phyloP scores from a whole-genome alignment of 2,797 vertebrate genomes.

The Mormyrus hasselquistii region DNA sequence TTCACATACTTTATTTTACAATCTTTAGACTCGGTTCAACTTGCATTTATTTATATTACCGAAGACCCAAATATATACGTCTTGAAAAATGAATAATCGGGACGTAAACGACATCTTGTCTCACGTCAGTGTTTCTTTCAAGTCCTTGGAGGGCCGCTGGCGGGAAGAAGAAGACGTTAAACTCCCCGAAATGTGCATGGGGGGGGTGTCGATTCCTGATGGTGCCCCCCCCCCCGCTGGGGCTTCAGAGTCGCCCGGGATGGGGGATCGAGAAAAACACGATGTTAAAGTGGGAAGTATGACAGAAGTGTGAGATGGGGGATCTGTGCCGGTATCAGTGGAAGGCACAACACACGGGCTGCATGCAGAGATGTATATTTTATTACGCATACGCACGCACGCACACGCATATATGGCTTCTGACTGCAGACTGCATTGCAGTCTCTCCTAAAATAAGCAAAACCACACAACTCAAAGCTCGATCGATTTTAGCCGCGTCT shows the following conservation, averaged over 20 bases:
- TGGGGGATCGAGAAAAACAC: too few species aligned
- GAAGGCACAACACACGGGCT: background rate
- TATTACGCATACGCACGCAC: background rate
- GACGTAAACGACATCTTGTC: background rate
- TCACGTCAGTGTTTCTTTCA: background rate
- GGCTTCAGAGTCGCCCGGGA: slow-evolving; percentile 6
- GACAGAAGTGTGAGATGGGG: background rate
- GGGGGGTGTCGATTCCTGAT: background rate
- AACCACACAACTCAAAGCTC: background rate
- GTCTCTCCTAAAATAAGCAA: background rate
- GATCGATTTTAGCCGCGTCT: background rate
- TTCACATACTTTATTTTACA: background rate
- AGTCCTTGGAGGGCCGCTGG: background rate
- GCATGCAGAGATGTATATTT: background rate
- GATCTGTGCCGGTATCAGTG: background rate
- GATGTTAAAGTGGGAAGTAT: background rate
- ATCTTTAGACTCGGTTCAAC: background rate
- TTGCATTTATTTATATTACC: background rate
- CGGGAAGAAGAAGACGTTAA: background rate
- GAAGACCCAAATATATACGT: background rate
- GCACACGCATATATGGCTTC: background rate
- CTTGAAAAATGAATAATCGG: background rate
- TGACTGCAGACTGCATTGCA: background rate
- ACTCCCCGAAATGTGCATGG: background rate
- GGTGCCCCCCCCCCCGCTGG: background rate